These are phyloP conservation scores for Erynnis tages DNA, from an alignment of 2,888 invertebrate species.

Conservation along the genomic window DNA sequence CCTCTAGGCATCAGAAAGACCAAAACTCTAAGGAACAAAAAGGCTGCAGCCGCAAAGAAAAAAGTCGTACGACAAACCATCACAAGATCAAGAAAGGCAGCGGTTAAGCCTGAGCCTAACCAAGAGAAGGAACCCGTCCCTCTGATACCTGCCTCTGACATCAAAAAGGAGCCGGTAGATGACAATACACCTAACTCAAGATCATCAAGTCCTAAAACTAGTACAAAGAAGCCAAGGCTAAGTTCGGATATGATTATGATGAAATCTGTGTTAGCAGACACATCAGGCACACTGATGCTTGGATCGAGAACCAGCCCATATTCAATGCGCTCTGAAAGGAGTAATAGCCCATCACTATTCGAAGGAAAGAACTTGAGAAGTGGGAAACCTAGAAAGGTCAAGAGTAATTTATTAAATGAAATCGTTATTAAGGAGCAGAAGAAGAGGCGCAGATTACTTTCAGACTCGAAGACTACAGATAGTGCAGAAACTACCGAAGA, in stretches of 20 bases:
- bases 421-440: constrained; percentile 81
- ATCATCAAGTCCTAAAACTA: constrained; percentile 73
- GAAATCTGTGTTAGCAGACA: constrained; percentile 69
- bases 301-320: constrained; percentile 81
- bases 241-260: constrained; percentile 74
- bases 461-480: constrained; percentile 76
- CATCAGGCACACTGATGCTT: constrained; percentile 59
- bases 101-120: constrained; percentile 55
- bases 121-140: constrained; percentile 64
- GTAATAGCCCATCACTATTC: constrained; percentile 71
- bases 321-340: constrained; percentile 82
- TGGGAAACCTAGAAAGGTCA: constrained; percentile 84
- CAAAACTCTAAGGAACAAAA: constrained; percentile 62
- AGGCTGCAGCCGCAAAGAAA: constrained; percentile 58
- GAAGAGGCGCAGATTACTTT: constrained; percentile 77
- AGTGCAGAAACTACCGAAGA: constrained; percentile 61
- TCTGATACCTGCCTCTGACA: constrained; percentile 68
- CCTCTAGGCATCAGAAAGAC: constrained; percentile 73
- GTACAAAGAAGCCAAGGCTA: constrained; percentile 64
- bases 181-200: constrained; percentile 66
- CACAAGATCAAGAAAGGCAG: constrained; percentile 63
- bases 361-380: constrained; percentile 83
- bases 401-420: constrained; percentile 78
- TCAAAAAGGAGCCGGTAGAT: constrained; percentile 72
- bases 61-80: constrained; percentile 59